Evolutionary conservation across 2,888 invertebrate genomes (phyloP).

Genomic region (Spodoptera exigua): DNA sequence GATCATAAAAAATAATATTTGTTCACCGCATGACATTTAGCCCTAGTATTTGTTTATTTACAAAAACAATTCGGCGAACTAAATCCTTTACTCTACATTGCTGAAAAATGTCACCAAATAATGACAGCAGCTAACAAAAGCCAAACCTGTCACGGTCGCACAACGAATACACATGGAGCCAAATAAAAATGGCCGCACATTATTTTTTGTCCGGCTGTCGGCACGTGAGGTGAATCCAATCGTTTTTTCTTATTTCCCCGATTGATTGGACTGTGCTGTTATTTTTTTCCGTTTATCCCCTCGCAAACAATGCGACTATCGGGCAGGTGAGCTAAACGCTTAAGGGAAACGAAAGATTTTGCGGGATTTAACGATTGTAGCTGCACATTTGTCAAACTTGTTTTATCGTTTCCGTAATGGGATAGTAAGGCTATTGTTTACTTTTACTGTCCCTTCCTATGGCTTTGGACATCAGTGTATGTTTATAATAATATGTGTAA

Average conservation of each 20-base stretch:
- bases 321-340: conserved; percentile 79
- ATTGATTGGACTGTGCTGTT: conserved; percentile 81
- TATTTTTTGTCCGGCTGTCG: conserved; percentile 70
- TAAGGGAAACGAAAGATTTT: conserved; percentile 61
- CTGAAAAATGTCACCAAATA: conserved; percentile 44
- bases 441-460: not conserved
- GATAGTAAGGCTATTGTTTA: conserved; percentile 4
- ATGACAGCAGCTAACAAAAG: conserved; percentile 60
- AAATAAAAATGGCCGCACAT: conserved; percentile 74
- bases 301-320: conserved; percentile 68
- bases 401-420: conserved; percentile 29
- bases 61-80: too few relatives aligned
- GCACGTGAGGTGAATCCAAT: conserved; percentile 85
- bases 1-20: too few relatives aligned
- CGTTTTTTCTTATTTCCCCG: conserved; percentile 81
- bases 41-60: too few relatives aligned
- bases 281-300: conserved; percentile 77
- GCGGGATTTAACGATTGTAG: conserved; percentile 58
- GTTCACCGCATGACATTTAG: too few relatives aligned
- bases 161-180: conserved; percentile 68
- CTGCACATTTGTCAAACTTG: conserved; percentile 53
- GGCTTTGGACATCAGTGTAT: not conserved
- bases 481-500: too few relatives aligned
- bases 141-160: conserved; percentile 58
- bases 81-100: conserved; percentile 1